These are phyloP conservation scores for Drosophila novamexicana DNA, from an alignment of 1,140 invertebrate genomes.

Conservation along the genomic window DNA sequence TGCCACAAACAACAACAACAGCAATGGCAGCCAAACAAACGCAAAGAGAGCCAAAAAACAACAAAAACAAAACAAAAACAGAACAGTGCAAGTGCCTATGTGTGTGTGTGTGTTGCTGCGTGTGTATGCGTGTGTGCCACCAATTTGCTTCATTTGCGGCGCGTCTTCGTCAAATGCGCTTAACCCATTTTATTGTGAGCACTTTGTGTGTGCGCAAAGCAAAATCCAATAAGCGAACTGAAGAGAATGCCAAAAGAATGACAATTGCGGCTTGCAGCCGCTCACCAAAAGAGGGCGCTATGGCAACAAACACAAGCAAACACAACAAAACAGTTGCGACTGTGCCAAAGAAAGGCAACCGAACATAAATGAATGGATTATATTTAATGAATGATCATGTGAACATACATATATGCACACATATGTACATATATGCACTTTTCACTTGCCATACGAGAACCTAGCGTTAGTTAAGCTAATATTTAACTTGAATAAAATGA, in stretches of 20 bases:
- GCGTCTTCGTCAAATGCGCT: constrained; percentile 53
- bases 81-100: constrained; percentile 68
- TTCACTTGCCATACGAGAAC: too few relatives aligned
- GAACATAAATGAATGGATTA: constrained; percentile 1
- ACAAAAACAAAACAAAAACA: constrained; percentile 22
- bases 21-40: constrained; percentile 42
- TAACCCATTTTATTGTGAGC: constrained; percentile 64
- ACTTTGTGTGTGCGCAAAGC: constrained; percentile 28
- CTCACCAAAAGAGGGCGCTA: constrained; percentile 35
- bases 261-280: constrained; percentile 25
- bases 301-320: background rate
- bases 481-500: too few relatives aligned
- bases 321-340: constrained; percentile 20
- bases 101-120: constrained; percentile 28
- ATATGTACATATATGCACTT: background rate
- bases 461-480: too few relatives aligned
- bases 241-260: constrained; percentile 33
- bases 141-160: constrained; percentile 44
- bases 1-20: constrained; percentile 32
- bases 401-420: background rate
- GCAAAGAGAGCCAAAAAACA: constrained; percentile 26
- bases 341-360: constrained; percentile 23
- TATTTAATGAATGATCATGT: background rate
- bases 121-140: constrained; percentile 41
- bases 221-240: constrained; percentile 57